Evolutionary conservation across 2,113 vertebrate genomes (phyloP), one percentile per base, ranked within the genome.

Genomic region (Varanus salvator): DNA sequence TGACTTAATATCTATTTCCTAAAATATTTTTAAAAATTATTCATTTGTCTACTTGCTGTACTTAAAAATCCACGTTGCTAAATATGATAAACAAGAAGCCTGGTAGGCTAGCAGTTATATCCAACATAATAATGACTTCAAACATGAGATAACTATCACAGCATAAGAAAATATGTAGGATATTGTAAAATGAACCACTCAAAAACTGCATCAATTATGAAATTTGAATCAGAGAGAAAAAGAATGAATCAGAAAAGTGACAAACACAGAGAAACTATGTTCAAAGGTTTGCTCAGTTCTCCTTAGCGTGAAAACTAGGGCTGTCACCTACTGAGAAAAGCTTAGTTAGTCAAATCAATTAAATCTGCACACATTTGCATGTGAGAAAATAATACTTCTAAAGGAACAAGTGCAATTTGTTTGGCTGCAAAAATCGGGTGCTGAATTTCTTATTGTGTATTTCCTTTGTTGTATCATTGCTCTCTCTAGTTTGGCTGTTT

Each of bases 91-190:
- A 44, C 11, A 85, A 82, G 68, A 74, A 72, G 87, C 21, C 88
- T 93, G 93, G 80, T 80, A 48, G 34, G 71, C 74, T 86, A 82
- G 74, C 5, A 23, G 15, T 0, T n/a, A 84, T 88, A 84, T 88
- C 93, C 86, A 87, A 85, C 52, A 90, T 86, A 90, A 90, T 86
- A 90, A 93, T 38, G 76, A 57, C 93, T 60, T 17, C 68, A 91
- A 80, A 34, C 29, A 54, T 80, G 44, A 80, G 50, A 57, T 0
- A 57, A 71, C 87, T 87, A 87, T 83, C 1, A 90, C 44, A 77
- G 90, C 72, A 82, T 82, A 84, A 60, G n/a, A 72, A 6, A 50
- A 60, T 29, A 64, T 34, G 64, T 48, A 68, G 38, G 19, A 17
- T 50, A 69, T 21, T 69, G 50, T 87, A 80, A 69, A 87, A 54